Percentiles rank a stretch among this genome's conserved stretches.
phyloP scores from a whole-genome alignment of 2,888 invertebrate species.

The Conomelus anceps region DNA sequence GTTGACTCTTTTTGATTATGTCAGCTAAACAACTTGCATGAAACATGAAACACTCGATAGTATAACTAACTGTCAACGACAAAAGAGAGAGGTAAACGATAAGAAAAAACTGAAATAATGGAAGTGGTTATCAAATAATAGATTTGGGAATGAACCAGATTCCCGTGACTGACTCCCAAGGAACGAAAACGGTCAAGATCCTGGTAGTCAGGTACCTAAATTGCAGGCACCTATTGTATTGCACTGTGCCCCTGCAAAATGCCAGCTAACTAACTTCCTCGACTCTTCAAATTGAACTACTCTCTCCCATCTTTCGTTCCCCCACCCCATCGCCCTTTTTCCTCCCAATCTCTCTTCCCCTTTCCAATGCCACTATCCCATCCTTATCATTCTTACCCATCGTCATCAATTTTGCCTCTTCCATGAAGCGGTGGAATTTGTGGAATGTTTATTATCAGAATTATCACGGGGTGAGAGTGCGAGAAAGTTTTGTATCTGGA shows the following conservation, averaged over 20 bases:
- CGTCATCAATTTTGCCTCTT: not conserved
- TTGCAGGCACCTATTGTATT: not conserved
- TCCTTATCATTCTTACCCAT: no score
- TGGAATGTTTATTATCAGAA: not conserved
- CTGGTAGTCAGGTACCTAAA: not conserved
- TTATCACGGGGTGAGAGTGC: not conserved
- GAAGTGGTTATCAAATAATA: no score
- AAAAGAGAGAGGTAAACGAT: no score
- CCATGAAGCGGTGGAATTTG: not conserved
- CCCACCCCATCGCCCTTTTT: no score
- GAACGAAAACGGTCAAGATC: not conserved
- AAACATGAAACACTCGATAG: no score
- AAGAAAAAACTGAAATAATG: no score
- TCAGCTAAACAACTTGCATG: no score
- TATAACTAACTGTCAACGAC: no score
- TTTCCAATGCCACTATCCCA: no score
- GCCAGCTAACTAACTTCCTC: not conserved
- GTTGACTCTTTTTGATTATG: no score
- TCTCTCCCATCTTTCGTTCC: not conserved
- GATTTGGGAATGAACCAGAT: not conserved
- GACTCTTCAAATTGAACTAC: not conserved
- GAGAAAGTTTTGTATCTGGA: not conserved
- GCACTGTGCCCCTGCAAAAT: not conserved
- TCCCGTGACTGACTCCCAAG: not conserved
- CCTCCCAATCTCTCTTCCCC: no score